Evolutionary conservation across 2,888 invertebrate species (phyloP).

Genomic region (Notocelia uddmanniana): DNA sequence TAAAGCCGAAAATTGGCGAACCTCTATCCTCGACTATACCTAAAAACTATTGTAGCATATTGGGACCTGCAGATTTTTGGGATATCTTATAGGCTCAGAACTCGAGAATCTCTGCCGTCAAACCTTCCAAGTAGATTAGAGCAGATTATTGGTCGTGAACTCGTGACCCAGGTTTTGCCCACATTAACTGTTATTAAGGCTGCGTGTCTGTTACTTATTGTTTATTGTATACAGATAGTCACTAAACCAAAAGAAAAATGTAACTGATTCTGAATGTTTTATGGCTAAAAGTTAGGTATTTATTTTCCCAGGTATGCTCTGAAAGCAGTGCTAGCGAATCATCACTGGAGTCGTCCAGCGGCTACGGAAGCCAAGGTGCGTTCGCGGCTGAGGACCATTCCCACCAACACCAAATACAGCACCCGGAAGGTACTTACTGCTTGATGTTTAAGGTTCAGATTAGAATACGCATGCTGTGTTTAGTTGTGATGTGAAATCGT

Average conservation of each 20-base stretch:
- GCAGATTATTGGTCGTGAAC: too few species aligned
- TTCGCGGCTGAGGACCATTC: constrained; percentile 87
- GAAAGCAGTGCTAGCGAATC: constrained; percentile 90
- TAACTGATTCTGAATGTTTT: neutral
- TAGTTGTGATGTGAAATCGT: constrained; percentile 23
- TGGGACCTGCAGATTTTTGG: too few species aligned
- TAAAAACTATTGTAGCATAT: too few species aligned
- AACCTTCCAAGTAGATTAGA: neutral
- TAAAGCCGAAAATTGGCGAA: too few species aligned
- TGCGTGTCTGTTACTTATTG: neutral
- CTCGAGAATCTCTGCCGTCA: neutral
- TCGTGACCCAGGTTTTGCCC: neutral
- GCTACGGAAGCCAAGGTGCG: constrained; percentile 91
- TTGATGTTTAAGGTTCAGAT: neutral
- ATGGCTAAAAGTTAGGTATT: neutral
- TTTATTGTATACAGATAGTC: neutral
- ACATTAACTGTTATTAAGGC: neutral
- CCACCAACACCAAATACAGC: constrained; percentile 70
- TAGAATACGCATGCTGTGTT: constrained; percentile 19
- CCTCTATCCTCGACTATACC: too few species aligned
- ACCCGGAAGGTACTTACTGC: constrained; percentile 71
- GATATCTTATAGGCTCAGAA: neutral
- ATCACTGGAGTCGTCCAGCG: constrained; percentile 91
- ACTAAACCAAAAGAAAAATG: neutral
- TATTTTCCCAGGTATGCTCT: constrained; percentile 73